Conservation (phyloP, 2,888 invertebrate species). For the Drosophila mayaguana region DNA sequence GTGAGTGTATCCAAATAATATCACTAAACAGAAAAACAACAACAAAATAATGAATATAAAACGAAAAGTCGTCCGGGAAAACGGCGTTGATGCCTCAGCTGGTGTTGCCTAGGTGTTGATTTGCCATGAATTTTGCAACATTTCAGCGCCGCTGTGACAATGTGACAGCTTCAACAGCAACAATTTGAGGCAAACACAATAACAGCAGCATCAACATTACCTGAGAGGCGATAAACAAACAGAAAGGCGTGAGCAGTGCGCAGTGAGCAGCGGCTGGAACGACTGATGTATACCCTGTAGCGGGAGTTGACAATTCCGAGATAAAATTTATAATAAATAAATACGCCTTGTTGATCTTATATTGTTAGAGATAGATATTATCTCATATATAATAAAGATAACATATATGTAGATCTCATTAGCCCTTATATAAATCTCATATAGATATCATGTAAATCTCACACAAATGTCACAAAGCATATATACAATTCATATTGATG, state of each 20-base stretch:
- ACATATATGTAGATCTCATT: no score
- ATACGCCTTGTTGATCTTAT: no score
- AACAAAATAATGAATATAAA: conserved; percentile 11
- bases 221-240: conserved; percentile 8
- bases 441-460: background rate
- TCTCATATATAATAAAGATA: no score
- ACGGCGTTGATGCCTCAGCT: conserved; percentile 14
- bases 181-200: conserved; percentile 1
- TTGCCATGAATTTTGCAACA: conserved; percentile 66
- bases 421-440: background rate
- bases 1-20: conserved; percentile 7
- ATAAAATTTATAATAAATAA: background rate
- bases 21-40: background rate
- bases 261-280: no score
- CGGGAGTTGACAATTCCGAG: no score
- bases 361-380: no score
- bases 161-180: conserved; percentile 35
- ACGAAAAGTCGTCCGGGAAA: conserved; percentile 16
- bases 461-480: no score
- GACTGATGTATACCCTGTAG: background rate
- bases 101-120: conserved; percentile 41
- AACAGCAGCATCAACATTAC: conserved; percentile 14
- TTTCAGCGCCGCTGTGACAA: conserved; percentile 49
- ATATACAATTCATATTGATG: no score
- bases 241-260: background rate